A percentile compares a stretch with the other conserved stretches of the same genome.
Evolutionary conservation across 2,797 vertebrate species (phyloP).

Genomic region (Perodicticus potto): DNA sequence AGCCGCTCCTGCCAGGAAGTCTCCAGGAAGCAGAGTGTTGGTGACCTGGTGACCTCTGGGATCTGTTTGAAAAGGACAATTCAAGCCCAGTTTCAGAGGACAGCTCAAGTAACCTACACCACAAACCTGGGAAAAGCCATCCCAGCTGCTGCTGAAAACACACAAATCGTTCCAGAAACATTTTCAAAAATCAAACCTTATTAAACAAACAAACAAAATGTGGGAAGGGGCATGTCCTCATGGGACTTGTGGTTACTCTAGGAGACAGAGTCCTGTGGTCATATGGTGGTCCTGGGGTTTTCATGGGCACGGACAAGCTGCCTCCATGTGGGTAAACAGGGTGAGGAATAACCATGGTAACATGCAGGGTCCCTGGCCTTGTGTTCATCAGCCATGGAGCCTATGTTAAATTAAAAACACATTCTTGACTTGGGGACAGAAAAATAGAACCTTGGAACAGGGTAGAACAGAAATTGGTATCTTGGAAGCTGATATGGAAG

Average conservation of each 20-base stretch:
- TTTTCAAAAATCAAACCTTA: neutral
- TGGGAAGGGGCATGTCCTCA: neutral
- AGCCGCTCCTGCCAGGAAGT: neutral
- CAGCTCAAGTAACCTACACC: neutral
- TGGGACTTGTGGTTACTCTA: neutral
- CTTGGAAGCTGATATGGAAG: rapidly evolving
- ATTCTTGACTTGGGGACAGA: too few species aligned
- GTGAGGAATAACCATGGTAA: rapidly evolving
- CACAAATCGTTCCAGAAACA: too few species aligned
- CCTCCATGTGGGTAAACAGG: too few species aligned
- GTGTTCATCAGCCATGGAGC: rapidly evolving
- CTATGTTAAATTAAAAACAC: neutral
- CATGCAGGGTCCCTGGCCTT: neutral
- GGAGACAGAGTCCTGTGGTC: neutral
- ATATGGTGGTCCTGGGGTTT: rapidly evolving
- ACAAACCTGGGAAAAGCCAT: too few species aligned
- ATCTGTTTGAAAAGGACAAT: neutral
- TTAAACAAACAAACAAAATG: neutral
- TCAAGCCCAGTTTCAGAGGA: neutral
- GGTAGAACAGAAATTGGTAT: neutral
- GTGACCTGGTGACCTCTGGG: neutral
- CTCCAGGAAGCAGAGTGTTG: neutral
- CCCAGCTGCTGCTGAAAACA: neutral
- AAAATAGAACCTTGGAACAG: neutral
- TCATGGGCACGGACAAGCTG: rapidly evolving